These are phyloP conservation scores for Bruchidius siliquastri DNA, from an alignment of 2,888 invertebrate species.

Conservation along the genomic window DNA sequence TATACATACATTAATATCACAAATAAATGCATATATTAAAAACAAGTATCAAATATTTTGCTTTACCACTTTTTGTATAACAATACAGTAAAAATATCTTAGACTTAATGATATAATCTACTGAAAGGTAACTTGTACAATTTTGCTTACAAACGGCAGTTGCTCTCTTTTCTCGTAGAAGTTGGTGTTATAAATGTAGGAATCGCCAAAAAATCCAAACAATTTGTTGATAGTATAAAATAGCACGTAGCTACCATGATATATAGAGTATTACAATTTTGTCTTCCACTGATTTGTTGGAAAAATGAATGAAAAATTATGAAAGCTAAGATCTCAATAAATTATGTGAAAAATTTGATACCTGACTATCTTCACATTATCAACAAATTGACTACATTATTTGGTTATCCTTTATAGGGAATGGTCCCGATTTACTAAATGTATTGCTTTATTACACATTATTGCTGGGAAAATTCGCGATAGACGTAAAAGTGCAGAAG, in stretches of 20 bases:
- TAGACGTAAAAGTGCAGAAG: neutral
- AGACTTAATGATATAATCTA: neutral
- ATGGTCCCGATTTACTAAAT: neutral
- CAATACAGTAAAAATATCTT: constrained; percentile 5
- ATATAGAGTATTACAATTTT: too few species aligned
- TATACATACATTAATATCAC: constrained; percentile 27
- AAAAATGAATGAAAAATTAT: too few species aligned
- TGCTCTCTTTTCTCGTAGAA: constrained; percentile 2
- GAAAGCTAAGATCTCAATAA: too few species aligned
- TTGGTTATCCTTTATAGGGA: neutral
- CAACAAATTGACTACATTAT: neutral
- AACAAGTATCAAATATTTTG: constrained; percentile 14
- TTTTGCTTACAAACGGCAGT: constrained; percentile 6
- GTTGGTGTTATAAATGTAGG: neutral
- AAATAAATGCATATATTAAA: constrained; percentile 24
- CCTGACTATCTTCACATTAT: neutral
- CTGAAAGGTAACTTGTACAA: constrained; percentile 11
- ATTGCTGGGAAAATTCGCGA: neutral
- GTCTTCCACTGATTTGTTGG: too few species aligned
- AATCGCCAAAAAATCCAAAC: neutral
- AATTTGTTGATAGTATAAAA: neutral
- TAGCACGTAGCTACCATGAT: neutral
- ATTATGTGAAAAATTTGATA: too few species aligned
- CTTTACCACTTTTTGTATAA: constrained; percentile 8
- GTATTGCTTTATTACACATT: neutral